Conservation (phyloP, 2,888 invertebrate genomes). For the Gymnosoma rotundatum region DNA sequence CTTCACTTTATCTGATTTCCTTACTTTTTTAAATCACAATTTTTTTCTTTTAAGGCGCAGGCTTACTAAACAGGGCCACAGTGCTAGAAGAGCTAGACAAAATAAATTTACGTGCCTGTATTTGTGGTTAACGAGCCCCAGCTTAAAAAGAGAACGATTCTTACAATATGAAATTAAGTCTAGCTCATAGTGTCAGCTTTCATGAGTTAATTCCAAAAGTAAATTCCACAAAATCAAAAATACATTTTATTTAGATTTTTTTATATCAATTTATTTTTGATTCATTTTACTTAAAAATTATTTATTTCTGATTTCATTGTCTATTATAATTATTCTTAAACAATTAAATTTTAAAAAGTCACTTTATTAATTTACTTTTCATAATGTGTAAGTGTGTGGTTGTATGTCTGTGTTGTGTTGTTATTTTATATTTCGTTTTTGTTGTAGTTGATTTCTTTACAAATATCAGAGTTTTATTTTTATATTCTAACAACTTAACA, state of each 20-base stretch:
- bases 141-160: no score
- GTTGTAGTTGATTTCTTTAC: background rate
- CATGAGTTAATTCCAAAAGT: background rate
- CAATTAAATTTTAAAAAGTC: conserved; percentile 14
- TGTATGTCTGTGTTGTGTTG: conserved; percentile 7
- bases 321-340: conserved; percentile 4
- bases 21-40: no score
- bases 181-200: no score
- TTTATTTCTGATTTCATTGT: conserved; percentile 24
- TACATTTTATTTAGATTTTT: background rate
- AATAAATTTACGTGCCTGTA: no score
- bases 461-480: conserved; percentile 26
- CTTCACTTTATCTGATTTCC: no score
- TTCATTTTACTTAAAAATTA: conserved; percentile 34
- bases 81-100: no score
- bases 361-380: conserved; percentile 19
- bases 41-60: no score
- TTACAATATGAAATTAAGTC: no score
- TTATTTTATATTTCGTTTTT: conserved; percentile 5
- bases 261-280: conserved; percentile 37
- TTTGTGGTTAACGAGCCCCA: no score
- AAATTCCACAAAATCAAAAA: conserved; percentile 4
- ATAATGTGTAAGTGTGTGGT: background rate
- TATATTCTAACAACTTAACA: conserved; percentile 41
- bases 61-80: no score